phyloP scores from a whole-genome alignment of 1,140 invertebrate genomes.

The Tachypleus tridentatus region DNA sequence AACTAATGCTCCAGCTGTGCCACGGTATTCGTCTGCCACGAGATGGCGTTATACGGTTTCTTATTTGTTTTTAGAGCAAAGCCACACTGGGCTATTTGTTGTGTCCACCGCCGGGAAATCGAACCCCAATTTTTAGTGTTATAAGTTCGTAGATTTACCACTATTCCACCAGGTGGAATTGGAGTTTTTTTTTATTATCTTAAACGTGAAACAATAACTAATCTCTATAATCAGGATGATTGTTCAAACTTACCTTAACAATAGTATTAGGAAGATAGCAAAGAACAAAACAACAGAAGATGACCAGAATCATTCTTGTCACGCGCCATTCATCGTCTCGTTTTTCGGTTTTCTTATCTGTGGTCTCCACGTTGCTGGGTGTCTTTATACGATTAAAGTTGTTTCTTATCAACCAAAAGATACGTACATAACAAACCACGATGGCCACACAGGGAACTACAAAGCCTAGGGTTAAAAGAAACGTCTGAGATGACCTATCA shows the following conservation, averaged over 20 bases:
- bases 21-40: too few relatives aligned
- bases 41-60: too few relatives aligned
- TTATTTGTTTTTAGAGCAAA: too few relatives aligned
- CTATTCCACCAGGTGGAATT: too few relatives aligned
- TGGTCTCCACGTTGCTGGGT: conserved; percentile 46
- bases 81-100: too few relatives aligned
- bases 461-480: conserved; percentile 67
- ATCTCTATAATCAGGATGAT: too few relatives aligned
- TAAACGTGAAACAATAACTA: too few relatives aligned
- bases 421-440: conserved; percentile 52
- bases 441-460: conserved; percentile 66
- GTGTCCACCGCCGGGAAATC: too few relatives aligned
- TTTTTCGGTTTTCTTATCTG: conserved; percentile 46
- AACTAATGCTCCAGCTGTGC: too few relatives aligned
- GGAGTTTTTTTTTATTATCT: too few relatives aligned
- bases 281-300: conserved; percentile 65
- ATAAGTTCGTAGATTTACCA: too few relatives aligned
- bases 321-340: conserved; percentile 38
- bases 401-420: background rate
- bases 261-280: conserved; percentile 75
- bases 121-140: too few relatives aligned
- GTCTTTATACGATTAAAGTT: background rate
- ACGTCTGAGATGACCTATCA: conserved; percentile 63
- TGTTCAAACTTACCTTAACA: conserved; percentile 48
- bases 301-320: conserved; percentile 67